phyloP scores from a whole-genome alignment of 2,113 vertebrate species.

The Dipodomys merriami region DNA sequence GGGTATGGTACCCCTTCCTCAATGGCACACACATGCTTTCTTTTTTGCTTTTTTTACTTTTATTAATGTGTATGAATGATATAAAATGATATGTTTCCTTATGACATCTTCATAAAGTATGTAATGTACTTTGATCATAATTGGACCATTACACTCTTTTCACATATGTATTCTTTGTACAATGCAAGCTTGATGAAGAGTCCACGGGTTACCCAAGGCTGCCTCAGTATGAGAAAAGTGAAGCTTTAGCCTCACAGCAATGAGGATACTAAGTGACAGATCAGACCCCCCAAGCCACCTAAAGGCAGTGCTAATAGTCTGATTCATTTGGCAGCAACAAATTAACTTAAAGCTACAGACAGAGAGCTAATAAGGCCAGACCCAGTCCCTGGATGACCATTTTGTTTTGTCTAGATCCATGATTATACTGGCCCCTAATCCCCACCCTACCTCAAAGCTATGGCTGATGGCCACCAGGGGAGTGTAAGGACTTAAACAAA shows the following conservation, averaged over 20 bases:
- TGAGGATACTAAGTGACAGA: not conserved
- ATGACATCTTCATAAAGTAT: too few relatives aligned
- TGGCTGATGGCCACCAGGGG: not conserved
- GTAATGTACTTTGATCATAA: too few relatives aligned
- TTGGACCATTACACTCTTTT: too few relatives aligned
- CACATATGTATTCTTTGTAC: not conserved
- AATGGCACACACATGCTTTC: rapidly evolving
- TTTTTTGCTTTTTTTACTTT: too few relatives aligned
- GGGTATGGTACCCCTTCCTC: rapidly evolving
- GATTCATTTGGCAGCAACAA: conserved; percentile 32
- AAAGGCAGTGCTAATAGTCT: not conserved
- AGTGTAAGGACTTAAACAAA: not conserved
- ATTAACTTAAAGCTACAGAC: not conserved
- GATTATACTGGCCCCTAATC: not conserved
- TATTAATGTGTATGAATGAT: too few relatives aligned
- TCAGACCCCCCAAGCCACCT: not conserved
- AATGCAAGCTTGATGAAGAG: rapidly evolving
- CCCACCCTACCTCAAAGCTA: not conserved
- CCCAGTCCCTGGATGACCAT: not conserved
- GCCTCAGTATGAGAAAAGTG: not conserved
- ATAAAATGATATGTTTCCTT: too few relatives aligned
- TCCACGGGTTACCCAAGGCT: not conserved
- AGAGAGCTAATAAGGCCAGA: not conserved
- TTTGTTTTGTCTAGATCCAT: not conserved
- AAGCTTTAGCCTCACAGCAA: not conserved